A percentile compares a stretch with the other conserved stretches of the same genome.
phyloP scores from a whole-genome alignment of 2,888 invertebrate genomes.

The Raillietiella orientalis region DNA sequence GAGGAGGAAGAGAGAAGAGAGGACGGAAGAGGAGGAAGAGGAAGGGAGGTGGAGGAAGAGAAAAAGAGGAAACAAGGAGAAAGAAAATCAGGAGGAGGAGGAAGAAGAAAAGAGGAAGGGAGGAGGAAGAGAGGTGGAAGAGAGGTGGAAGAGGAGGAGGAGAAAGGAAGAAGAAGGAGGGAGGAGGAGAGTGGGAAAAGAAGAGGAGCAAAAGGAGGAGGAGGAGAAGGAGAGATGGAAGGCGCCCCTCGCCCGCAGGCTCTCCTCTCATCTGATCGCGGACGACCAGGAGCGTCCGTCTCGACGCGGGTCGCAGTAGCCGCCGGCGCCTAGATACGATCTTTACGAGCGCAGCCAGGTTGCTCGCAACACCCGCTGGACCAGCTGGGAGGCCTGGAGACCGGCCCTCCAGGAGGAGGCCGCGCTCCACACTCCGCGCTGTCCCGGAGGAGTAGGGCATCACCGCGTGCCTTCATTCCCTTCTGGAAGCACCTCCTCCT shows the following conservation, averaged over 20 bases:
- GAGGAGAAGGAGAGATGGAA: neutral
- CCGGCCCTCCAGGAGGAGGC: too few relatives aligned
- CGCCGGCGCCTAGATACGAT: too few relatives aligned
- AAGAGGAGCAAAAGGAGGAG: slow-evolving; percentile 2
- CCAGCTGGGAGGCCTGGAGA: too few relatives aligned
- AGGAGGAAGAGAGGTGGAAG: neutral
- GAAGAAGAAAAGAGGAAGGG: neutral
- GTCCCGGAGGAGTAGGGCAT: too few relatives aligned
- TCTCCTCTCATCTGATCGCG: too few relatives aligned
- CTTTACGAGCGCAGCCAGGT: slow-evolving; percentile 5
- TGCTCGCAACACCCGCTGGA: too few relatives aligned
- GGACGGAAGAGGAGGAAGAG: slow-evolving; percentile 1
- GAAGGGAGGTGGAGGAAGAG: slow-evolving; percentile 3
- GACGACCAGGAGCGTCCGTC: too few relatives aligned
- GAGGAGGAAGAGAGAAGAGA: neutral
- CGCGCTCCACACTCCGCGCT: too few relatives aligned
- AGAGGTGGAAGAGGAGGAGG: neutral
- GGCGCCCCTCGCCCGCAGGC: neutral
- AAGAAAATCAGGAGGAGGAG: neutral
- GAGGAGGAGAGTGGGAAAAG: slow-evolving; percentile 2
- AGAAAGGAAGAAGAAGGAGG: neutral
- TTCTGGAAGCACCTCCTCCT: too few relatives aligned
- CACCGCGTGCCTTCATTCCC: too few relatives aligned
- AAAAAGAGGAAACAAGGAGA: slow-evolving; percentile 3
- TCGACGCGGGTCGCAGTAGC: too few relatives aligned